These are phyloP conservation scores for Metridium senile DNA, from an alignment of 92 coral and sea anemone genomes.

Conservation along the genomic window DNA sequence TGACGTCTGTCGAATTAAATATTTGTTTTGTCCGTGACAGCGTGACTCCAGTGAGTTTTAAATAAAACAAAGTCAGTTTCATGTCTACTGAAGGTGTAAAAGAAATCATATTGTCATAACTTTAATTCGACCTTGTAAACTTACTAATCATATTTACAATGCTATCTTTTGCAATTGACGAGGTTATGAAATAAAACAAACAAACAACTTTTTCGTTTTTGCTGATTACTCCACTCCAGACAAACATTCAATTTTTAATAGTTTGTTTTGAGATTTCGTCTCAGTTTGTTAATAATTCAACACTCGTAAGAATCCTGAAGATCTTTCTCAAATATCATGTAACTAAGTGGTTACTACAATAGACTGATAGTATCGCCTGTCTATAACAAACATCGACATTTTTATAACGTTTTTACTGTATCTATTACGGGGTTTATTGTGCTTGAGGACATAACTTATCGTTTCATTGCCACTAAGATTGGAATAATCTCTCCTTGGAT, in stretches of 20 bases:
- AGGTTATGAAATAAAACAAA: background rate
- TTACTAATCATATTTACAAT: background rate
- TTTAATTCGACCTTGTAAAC: background rate
- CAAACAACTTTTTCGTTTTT: background rate
- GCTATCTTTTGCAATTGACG: background rate
- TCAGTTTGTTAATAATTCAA: background rate
- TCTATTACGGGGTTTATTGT: no score
- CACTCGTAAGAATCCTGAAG: no score
- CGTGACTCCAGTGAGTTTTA: background rate
- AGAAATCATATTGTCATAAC: background rate
- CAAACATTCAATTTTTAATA: background rate
- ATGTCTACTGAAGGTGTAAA: background rate
- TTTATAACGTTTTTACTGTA: no score
- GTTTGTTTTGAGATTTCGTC: background rate
- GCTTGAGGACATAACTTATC: no score
- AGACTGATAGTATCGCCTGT: no score
- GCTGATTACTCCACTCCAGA: background rate
- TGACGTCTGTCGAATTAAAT: background rate
- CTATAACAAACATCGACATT: no score
- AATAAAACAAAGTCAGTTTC: background rate
- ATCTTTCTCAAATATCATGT: no score
- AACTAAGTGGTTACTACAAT: no score
- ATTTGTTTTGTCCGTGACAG: background rate
- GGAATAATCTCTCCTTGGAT: no score
- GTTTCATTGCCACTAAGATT: no score